phyloP scores from a whole-genome alignment of 2,888 invertebrate species.

The Diabrotica balteata region DNA sequence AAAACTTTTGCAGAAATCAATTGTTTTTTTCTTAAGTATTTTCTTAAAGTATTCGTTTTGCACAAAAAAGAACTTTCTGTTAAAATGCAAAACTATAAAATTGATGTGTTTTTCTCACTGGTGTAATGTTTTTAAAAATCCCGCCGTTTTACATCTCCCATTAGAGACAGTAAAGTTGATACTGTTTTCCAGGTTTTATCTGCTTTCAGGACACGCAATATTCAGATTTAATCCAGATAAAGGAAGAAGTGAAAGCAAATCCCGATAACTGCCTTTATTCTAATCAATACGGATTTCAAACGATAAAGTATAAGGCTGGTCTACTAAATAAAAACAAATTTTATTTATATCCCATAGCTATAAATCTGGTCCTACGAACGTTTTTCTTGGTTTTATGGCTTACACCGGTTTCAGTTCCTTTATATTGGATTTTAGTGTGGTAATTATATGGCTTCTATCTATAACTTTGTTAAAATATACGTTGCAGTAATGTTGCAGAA shows the following conservation, averaged over 20 bases:
- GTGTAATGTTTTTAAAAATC: too few species aligned
- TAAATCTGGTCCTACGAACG: slow-evolving; percentile 35
- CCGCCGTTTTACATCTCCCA: too few species aligned
- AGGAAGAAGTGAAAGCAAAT: slow-evolving; percentile 39
- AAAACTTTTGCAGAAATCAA: too few species aligned
- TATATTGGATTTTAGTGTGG: not conserved
- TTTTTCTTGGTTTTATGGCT: slow-evolving; percentile 32
- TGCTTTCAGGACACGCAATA: slow-evolving; percentile 11
- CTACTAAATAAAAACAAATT: slow-evolving; percentile 42
- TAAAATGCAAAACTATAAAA: too few species aligned
- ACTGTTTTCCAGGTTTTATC: slow-evolving; percentile 1
- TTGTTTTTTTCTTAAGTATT: too few species aligned
- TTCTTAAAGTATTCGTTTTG: too few species aligned
- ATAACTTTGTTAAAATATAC: not conserved
- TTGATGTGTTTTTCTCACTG: too few species aligned
- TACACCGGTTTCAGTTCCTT: slow-evolving; percentile 20
- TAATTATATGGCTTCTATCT: not conserved
- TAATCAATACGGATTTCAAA: slow-evolving; percentile 43
- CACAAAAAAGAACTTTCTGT: too few species aligned
- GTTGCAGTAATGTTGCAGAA: not conserved
- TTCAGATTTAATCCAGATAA: slow-evolving; percentile 46
- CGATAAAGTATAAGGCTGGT: slow-evolving; percentile 34
- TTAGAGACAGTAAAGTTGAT: not conserved
- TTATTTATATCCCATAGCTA: slow-evolving; percentile 35
- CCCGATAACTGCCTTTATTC: slow-evolving; percentile 41